These are phyloP conservation scores for Ranitomeya variabilis DNA, from an alignment of 2,113 vertebrate species.

Conservation along the genomic window DNA sequence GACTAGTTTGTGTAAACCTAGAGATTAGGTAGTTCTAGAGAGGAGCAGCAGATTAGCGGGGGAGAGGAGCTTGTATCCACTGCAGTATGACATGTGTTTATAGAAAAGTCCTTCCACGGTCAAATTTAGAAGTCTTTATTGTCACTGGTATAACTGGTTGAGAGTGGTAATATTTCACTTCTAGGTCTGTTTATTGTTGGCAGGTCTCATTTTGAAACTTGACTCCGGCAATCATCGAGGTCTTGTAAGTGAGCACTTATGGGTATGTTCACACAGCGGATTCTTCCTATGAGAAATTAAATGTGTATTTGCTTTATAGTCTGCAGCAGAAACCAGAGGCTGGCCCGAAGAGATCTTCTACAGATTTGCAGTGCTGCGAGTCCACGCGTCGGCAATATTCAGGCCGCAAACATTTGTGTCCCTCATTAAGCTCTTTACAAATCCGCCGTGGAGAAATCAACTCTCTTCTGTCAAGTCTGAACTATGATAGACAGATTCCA, in stretches of 20 bases:
- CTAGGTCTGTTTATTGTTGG: background rate
- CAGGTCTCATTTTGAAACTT: constrained; percentile 23
- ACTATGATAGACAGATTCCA: too few relatives aligned
- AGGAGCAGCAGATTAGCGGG: constrained; percentile 8
- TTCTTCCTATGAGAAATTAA: too few relatives aligned
- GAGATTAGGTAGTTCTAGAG: constrained; percentile 23
- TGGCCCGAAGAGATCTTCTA: too few relatives aligned
- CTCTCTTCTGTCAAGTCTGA: too few relatives aligned
- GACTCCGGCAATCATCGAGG: constrained; percentile 20
- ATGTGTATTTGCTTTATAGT: too few relatives aligned
- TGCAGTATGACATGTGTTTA: constrained; percentile 49
- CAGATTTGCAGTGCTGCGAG: too few relatives aligned
- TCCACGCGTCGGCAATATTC: too few relatives aligned
- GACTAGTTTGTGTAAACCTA: constrained; percentile 35
- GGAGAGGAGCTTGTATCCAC: constrained; percentile 7
- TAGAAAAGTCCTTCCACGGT: constrained; percentile 28
- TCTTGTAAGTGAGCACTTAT: constrained; percentile 22
- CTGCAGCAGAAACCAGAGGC: too few relatives aligned
- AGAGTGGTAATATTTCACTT: constrained; percentile 49
- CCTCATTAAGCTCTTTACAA: too few relatives aligned
- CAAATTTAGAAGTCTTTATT: constrained; percentile 31
- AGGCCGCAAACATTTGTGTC: too few relatives aligned
- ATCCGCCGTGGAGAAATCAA: too few relatives aligned
- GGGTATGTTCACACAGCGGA: too few relatives aligned
- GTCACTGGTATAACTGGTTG: constrained; percentile 14